Conservation (phyloP, 2,888 invertebrate genomes). For the Portevinia maculata region DNA sequence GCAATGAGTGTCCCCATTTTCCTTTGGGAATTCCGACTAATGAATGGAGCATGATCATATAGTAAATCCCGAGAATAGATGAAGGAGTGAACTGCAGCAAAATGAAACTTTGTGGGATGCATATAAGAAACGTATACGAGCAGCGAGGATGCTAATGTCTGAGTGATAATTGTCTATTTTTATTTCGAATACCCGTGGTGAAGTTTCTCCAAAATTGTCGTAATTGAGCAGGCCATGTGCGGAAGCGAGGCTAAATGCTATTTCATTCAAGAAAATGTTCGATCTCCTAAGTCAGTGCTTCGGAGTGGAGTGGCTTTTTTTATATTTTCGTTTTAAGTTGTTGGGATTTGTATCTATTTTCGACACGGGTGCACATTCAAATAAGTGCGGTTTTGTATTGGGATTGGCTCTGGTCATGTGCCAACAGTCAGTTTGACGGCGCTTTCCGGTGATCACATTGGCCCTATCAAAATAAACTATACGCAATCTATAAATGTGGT, state of each 20-base stretch:
- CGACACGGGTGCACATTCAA: no score
- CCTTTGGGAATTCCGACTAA: constrained; percentile 66
- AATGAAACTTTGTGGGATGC: constrained; percentile 51
- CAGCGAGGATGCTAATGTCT: constrained; percentile 29
- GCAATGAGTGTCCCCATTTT: constrained; percentile 2
- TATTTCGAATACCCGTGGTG: constrained; percentile 28
- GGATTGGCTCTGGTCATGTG: constrained; percentile 74
- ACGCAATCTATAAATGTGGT: constrained; percentile 34
- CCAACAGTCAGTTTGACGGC: constrained; percentile 70
- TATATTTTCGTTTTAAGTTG: constrained; percentile 14
- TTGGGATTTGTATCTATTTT: constrained; percentile 62
- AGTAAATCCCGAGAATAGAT: constrained; percentile 70
- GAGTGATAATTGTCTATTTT: constrained; percentile 68
- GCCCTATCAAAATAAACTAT: constrained; percentile 71
- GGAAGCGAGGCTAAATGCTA: constrained; percentile 48
- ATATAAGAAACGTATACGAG: constrained; percentile 4
- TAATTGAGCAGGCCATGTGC: constrained; percentile 39
- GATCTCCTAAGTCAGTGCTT: neutral
- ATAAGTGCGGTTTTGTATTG: constrained; percentile 42
- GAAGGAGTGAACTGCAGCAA: constrained; percentile 58
- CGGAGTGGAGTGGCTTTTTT: neutral
- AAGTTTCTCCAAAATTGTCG: constrained; percentile 36
- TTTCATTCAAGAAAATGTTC: constrained; percentile 68
- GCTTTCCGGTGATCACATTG: constrained; percentile 70
- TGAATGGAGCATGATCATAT: constrained; percentile 63